Evolutionary conservation across 2,888 invertebrate genomes (phyloP).

Genomic region (Gastracanthus pulcherrimus): DNA sequence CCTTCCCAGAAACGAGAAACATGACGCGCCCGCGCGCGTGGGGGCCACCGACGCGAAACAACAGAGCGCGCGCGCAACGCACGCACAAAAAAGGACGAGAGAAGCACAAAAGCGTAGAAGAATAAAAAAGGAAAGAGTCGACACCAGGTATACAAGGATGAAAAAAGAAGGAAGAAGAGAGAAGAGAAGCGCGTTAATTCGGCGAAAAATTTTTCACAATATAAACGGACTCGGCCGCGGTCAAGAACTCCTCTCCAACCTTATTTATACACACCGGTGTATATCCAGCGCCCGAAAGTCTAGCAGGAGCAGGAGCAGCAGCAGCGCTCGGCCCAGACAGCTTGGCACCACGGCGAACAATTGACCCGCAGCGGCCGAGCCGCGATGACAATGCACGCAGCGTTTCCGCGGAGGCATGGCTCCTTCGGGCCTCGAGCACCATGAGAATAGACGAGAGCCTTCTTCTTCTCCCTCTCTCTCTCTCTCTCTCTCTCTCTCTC

Average conservation of each 20-base stretch:
- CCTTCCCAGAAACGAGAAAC: constrained; percentile 41
- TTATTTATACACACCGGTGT: no score
- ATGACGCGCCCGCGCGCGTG: no score
- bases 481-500: not conserved
- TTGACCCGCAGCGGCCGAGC: not conserved
- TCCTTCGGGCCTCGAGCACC: not conserved
- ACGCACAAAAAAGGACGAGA: not conserved
- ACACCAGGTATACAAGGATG: constrained; percentile 10
- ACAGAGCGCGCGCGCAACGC: not conserved
- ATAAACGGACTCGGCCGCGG: constrained; percentile 5
- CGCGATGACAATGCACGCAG: constrained; percentile 38
- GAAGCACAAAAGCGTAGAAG: constrained; percentile 7
- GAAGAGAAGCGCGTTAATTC: constrained; percentile 42
- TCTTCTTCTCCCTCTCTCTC: not conserved
- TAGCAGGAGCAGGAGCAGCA: not conserved
- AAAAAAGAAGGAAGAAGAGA: not conserved
- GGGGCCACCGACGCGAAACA: not conserved
- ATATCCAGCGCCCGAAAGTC: not conserved
- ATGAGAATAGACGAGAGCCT: no score
- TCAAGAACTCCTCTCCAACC: constrained; percentile 23
- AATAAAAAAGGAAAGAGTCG: not conserved
- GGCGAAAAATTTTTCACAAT: constrained; percentile 56
- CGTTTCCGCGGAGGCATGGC: constrained; percentile 12
- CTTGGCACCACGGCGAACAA: constrained; percentile 55
- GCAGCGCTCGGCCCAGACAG: constrained; percentile 45